phyloP scores from a whole-genome alignment of 1,140 invertebrate genomes.

The Luehdorfia chinensis region DNA sequence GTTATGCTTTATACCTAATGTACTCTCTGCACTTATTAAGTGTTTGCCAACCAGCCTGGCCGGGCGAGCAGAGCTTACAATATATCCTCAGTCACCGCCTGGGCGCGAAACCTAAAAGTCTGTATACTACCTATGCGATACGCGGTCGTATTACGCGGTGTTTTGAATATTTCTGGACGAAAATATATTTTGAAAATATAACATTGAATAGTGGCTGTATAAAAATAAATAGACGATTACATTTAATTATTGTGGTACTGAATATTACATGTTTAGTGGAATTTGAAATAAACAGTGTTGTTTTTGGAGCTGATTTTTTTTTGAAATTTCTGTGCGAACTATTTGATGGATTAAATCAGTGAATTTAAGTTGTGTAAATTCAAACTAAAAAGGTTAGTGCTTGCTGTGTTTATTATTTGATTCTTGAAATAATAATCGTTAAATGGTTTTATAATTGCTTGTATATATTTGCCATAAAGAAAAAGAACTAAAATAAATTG shows the following conservation, averaged over 20 bases:
- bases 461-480: too few species aligned
- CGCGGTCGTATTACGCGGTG: conserved; percentile 36
- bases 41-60: conserved; percentile 58
- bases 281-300: not conserved
- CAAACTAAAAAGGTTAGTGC: conserved; percentile 3
- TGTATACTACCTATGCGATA: conserved; percentile 21
- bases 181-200: not conserved
- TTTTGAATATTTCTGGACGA: conserved; percentile 30
- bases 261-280: not conserved
- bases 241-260: not conserved
- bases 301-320: not conserved
- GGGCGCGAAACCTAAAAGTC: conserved; percentile 28
- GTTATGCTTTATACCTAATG: conserved; percentile 18
- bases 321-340: conserved; percentile 2
- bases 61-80: conserved; percentile 55
- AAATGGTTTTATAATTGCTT: too few species aligned
- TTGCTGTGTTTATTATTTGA: too few species aligned
- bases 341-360: not conserved
- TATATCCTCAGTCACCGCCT: conserved; percentile 60
- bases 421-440: too few species aligned
- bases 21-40: conserved; percentile 25
- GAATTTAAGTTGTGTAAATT: not conserved
- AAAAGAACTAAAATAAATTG: too few species aligned
- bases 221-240: too few species aligned
- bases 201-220: not conserved